phyloP scores from a whole-genome alignment of 1,140 invertebrate species.

The Apis mellifera region Amel_HAv3.1 CM009936.2:8728001-8728500 shows the following conservation, averaged over 20 bases:
- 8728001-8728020: too few species aligned
- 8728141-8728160: constrained; percentile 57
- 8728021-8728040: too few species aligned
- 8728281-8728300: constrained; percentile 75
- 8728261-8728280: constrained; percentile 69
- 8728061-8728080: constrained; percentile 12
- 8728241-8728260: constrained; percentile 73
- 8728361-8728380: constrained; percentile 56
- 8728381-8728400: constrained; percentile 69
- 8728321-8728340: constrained; percentile 69
- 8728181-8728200: constrained; percentile 71
- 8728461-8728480: constrained; percentile 79
- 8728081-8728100: constrained; percentile 16
- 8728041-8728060: too few species aligned
- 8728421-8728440: constrained; percentile 79
- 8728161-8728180: constrained; percentile 78
- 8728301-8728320: too few species aligned
- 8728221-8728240: constrained; percentile 82
- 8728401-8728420: constrained; percentile 71
- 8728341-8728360: constrained; percentile 44
- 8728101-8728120: background rate
- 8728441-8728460: constrained; percentile 82
- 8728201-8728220: constrained; percentile 72
- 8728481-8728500: constrained; percentile 82
- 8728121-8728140: background rate